These are phyloP conservation scores for Phlogophora meticulosa DNA, from an alignment of 2,888 invertebrate species.

Conservation along the genomic window DNA sequence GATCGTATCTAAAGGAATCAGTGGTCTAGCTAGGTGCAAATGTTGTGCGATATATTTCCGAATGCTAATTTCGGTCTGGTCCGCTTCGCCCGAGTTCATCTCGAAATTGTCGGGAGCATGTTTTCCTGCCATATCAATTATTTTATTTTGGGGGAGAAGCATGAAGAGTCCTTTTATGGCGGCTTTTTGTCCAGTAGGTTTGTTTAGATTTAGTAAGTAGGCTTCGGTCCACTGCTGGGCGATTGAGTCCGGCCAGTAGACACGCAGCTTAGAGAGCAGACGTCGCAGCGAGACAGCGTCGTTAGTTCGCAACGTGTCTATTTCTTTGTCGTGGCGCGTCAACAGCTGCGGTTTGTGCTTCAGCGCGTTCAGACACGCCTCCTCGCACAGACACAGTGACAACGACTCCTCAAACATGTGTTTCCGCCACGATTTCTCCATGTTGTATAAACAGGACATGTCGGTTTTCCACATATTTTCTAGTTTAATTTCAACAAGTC, in stretches of 20 bases:
- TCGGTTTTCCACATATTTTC: constrained; percentile 66
- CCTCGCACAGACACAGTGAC: constrained; percentile 68
- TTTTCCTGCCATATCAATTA: constrained; percentile 71
- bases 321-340: constrained; percentile 64
- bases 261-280: constrained; percentile 75
- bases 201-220: constrained; percentile 69
- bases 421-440: constrained; percentile 78
- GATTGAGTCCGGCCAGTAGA: constrained; percentile 79
- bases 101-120: constrained; percentile 75
- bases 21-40: constrained; percentile 79
- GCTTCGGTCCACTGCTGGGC: constrained; percentile 69
- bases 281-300: constrained; percentile 67
- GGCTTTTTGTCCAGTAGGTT: constrained; percentile 71
- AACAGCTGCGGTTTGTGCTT: constrained; percentile 79
- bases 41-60: constrained; percentile 78
- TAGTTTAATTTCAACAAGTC: constrained; percentile 70
- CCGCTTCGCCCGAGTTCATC: constrained; percentile 77
- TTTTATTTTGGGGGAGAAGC: constrained; percentile 71
- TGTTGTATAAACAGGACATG: constrained; percentile 72
- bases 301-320: constrained; percentile 69
- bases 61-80: constrained; percentile 71
- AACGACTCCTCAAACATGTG: constrained; percentile 80
- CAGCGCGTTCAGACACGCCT: constrained; percentile 78
- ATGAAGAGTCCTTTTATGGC: constrained; percentile 72
- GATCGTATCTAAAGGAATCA: constrained; percentile 71